phyloP scores from a whole-genome alignment of 2,888 invertebrate genomes.

The Pterostichus madidus region DNA sequence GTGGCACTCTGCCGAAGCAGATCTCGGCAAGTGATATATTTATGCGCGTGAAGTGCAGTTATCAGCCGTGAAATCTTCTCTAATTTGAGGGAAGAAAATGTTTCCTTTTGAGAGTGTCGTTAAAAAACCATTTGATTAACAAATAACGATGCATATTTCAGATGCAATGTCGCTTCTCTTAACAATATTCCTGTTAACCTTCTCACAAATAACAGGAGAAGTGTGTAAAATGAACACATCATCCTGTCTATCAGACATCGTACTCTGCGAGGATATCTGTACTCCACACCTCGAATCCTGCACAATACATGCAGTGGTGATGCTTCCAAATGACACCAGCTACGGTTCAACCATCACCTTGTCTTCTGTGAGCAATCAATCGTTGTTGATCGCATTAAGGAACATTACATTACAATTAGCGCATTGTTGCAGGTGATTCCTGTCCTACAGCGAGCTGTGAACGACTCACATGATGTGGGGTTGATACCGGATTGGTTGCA shows the following conservation, averaged over 20 bases:
- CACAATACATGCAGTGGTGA: constrained; percentile 47
- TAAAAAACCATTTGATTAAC: too few species aligned
- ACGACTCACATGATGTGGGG: background rate
- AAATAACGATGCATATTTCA: too few species aligned
- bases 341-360: constrained; percentile 20
- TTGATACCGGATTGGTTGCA: constrained; percentile 52
- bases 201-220: background rate
- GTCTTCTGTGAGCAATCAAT: constrained; percentile 34
- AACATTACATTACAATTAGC: constrained; percentile 42
- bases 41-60: too few species aligned
- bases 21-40: too few species aligned
- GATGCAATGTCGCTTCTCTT: too few species aligned
- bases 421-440: constrained; percentile 49
- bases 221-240: constrained; percentile 2
- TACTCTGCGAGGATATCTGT: constrained; percentile 53
- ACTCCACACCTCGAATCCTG: background rate
- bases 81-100: too few species aligned
- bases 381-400: background rate
- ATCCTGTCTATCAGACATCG: constrained; percentile 6
- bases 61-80: too few species aligned
- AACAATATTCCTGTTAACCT: too few species aligned
- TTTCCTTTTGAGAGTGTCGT: too few species aligned
- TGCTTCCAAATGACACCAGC: constrained; percentile 32
- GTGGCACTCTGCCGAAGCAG: too few species aligned
- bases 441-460: constrained; percentile 29